Base-by-base conservation (phyloP, 2,888 invertebrate genomes). In the Poecilus cupreus region DNA sequence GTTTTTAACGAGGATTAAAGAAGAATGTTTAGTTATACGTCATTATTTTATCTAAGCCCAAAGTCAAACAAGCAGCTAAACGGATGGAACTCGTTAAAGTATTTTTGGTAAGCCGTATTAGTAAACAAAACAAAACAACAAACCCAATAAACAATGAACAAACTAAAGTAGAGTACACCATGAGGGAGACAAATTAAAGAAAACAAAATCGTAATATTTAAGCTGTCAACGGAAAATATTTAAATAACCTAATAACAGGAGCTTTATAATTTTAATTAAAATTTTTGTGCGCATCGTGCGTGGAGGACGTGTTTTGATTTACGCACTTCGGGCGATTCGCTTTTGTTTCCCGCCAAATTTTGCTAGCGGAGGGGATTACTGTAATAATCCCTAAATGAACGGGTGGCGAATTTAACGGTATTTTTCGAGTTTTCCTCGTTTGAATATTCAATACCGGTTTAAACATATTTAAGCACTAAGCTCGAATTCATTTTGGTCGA, bases 331-430 rank as follows among this genome's bases (percentile, higher is more conserved):
- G 8, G 32, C 32, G 32, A 32, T 32, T 2, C 13, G 46, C 46
- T 46, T 46, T 57, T 57, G 57, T 57, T 57, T 49, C 32, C 32
- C 32, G 32, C 13, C 46, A 46, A 46, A 46, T 46, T 46, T 46
- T n/a, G 46, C n/a, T 46, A 46, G 46, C 46, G n/a, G 3, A 10
- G 57, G 49, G 57, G 57, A 57, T 57, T 57, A 57, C 10, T 11
- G 11, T n/a, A 57, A 24, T 57, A 57, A 57, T 57, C 57, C 24
- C 57, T 22, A 57, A 57, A 57, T 57, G 24, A 11, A 11, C 57
- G 24, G 24, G n/a, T 57, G 57, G 24, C n/a, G 20, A 57, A 46
- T 57, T 57, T 24, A 57, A 57, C 22, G 24, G 57, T 22, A 11
- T 57, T 57, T 57, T 57, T 57, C 57, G 13, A 46, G 46, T 46